Conservation (phyloP, 2,113 vertebrate genomes). For the Opisthocomus hoazin region DNA sequence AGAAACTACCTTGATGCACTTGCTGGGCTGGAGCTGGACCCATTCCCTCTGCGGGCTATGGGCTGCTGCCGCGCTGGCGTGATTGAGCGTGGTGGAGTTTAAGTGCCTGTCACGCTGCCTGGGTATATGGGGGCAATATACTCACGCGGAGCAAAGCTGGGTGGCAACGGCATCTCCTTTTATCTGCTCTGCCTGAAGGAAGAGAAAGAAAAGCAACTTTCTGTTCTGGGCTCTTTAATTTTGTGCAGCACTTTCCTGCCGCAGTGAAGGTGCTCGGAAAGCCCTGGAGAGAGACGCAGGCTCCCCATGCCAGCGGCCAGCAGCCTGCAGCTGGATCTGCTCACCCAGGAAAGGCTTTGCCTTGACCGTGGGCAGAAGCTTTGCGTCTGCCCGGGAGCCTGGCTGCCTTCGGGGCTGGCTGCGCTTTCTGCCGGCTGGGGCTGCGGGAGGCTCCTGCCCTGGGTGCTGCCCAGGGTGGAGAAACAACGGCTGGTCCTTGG, state of each 20-base stretch:
- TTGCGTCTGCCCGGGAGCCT: fast-evolving
- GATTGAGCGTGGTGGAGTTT: neutral
- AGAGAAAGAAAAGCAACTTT: neutral
- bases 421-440: neutral
- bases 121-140: neutral
- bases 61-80: fast-evolving
- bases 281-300: neutral
- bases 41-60: fast-evolving
- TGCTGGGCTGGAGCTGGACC: neutral
- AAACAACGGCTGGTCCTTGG: neutral
- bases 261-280: neutral
- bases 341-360: neutral
- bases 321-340: neutral
- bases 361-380: neutral
- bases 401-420: fast-evolving
- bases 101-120: fast-evolving
- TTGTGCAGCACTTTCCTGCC: neutral
- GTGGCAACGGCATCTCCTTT: neutral
- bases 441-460: neutral
- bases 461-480: neutral
- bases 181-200: neutral
- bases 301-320: neutral
- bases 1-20: fast-evolving
- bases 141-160: neutral
- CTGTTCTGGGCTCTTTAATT: neutral